Evolutionary conservation across 1,140 invertebrate species (phyloP), one percentile per base, ranked within the genome.

Genomic region (Neodiprion virginianus): DNA sequence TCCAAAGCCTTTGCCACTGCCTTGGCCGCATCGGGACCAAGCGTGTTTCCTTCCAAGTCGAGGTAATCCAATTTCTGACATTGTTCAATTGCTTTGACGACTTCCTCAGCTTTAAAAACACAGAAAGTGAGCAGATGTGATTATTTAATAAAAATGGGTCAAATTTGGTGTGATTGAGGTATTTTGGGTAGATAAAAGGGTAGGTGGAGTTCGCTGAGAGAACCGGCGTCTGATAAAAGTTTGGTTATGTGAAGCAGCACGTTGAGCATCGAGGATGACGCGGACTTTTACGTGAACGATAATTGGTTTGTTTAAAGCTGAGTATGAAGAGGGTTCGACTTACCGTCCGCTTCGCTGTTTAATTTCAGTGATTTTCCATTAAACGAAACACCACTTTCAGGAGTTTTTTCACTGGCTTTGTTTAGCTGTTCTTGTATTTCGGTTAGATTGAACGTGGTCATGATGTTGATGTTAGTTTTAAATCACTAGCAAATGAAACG

Each of bases 21-120:
- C 83, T 95, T 90, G 0, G 97, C 95, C 1, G 97, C 97, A 68
- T 94, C 92, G 8, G 97, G 94, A 7, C 97, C 97, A 8, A 99
- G 85, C 0, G 97, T 98, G 82, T 99, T 99, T 9, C 97, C 97
- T 81, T 97, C 96, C 23, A 99, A 88, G 73, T 95, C 93, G 8
- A 99, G 89, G 79, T 88, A 94, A n/a, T 92, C 88, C 47, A 96
- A 84, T 67, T 90, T 82, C 12, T 89, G 82, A 77, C 92, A 93
- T 77, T 88, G 86, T 74, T 90, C 85, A 74, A 95, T 94, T 1
- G 91, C 92, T 71, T 93, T 87, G 1, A 93, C 86, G 14, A 95
- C 91, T 69, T 88, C 87, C 82, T 91, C 89, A 2, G 92, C 94
- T 95, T 81, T 17, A 87, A 86, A 81, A 80, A 72, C 8, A 61